A percentile compares a stretch with the other conserved stretches of the same genome.
Conservation (phyloP, 2,888 invertebrate species). For the Drosophila neotestacea region DNA sequence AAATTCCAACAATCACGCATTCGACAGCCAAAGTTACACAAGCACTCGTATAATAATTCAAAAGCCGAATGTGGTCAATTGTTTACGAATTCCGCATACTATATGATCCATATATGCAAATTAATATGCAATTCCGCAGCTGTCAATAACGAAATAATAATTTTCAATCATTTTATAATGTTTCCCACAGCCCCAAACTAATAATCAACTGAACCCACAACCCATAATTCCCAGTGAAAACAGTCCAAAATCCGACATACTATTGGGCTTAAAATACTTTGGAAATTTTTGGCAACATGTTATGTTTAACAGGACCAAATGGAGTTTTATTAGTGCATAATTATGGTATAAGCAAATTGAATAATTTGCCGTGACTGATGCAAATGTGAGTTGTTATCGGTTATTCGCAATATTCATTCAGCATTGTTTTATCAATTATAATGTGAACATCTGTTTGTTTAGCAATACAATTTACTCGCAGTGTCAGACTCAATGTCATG, state of each 20-base stretch:
- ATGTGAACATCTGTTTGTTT: neutral
- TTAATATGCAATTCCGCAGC: constrained; percentile 59
- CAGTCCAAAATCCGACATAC: neutral
- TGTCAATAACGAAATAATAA: constrained; percentile 72
- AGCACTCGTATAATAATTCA: constrained; percentile 40
- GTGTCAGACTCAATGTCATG: neutral
- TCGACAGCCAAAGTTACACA: constrained; percentile 13
- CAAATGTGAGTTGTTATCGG: neutral
- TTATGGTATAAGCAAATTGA: constrained; percentile 47
- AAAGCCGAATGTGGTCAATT: constrained; percentile 58
- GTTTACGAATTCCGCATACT: constrained; percentile 39
- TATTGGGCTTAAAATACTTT: constrained; percentile 3
- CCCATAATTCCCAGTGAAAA: neutral
- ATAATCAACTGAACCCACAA: constrained; percentile 35
- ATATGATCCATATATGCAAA: constrained; percentile 52
- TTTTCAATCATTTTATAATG: constrained; percentile 70
- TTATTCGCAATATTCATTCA: neutral
- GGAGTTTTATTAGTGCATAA: constrained; percentile 35
- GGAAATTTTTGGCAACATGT: constrained; percentile 21
- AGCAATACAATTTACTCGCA: neutral
- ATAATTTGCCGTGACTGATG: constrained; percentile 27
- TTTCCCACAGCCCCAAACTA: constrained; percentile 29
- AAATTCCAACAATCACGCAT: constrained; percentile 24
- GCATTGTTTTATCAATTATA: too few species aligned
- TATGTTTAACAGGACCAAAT: constrained; percentile 13